Evolutionary conservation across 2,113 vertebrate genomes (phyloP).

Genomic region (Danio rerio): DNA sequence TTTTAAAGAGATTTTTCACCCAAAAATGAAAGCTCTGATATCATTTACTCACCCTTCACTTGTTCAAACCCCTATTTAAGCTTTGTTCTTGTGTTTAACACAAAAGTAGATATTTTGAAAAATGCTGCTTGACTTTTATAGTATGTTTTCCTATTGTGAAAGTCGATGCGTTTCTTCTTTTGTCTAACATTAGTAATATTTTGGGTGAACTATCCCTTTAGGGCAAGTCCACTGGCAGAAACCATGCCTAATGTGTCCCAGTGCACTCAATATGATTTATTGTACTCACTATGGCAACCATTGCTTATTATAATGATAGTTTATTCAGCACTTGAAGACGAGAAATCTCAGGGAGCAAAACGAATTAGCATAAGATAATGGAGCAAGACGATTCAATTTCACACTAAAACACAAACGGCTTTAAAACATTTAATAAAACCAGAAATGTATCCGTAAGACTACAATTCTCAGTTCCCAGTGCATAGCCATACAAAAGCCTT

Average conservation of each 20-base stretch:
- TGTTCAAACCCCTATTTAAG: no score
- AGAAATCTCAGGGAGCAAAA: neutral
- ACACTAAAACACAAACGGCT: neutral
- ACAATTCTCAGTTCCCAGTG: conserved; percentile 13
- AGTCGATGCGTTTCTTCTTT: no score
- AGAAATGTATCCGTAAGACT: neutral
- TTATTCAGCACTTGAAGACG: neutral
- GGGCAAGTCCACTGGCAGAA: neutral
- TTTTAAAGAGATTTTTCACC: no score
- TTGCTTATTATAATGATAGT: neutral
- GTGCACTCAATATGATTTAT: neutral
- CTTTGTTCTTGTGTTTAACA: no score
- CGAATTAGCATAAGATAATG: neutral
- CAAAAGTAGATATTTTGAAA: no score
- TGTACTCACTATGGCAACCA: neutral
- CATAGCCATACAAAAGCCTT: conserved; percentile 32
- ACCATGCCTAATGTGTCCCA: neutral
- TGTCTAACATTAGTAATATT: no score
- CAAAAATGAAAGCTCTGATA: no score
- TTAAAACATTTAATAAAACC: conserved; percentile 29
- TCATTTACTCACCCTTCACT: no score
- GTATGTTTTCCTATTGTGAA: no score
- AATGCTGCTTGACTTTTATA: no score
- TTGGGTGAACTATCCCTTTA: no score
- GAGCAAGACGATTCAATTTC: neutral